Base-by-base conservation (phyloP, 2,888 invertebrate genomes). In the Amphipyra tragopoginis region DNA sequence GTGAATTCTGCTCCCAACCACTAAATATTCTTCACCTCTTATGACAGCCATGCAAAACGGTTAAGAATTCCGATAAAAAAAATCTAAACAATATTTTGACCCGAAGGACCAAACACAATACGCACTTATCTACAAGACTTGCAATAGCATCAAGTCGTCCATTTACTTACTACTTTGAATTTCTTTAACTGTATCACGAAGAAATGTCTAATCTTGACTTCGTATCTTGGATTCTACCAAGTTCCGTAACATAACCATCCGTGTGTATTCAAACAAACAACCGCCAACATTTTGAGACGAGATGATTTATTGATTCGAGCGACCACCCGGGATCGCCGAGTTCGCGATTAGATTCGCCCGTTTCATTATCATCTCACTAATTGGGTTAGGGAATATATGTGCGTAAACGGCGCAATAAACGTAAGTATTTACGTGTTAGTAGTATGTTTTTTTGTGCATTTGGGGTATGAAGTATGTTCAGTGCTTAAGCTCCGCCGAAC, bases 241-340 rank as follows among this genome's bases (percentile, higher is more conserved):
- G 59, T 66, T 47, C n/a, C n/a, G 2, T 15, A 13, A 44, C 26
- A 0, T 9, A 49, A 0, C 4, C 7, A 45, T 8, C 77, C 49
- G 73, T 77, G 57, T 77, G 77, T 77, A 68, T 34, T 29, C 5
- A 10, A 51, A 68, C 40, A 65, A 61, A 70, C 64, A 86, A 82
- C 84, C 75, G 83, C 82, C 74, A 80, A 80, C 84, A 83, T 87
- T 90, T 91, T 88, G 90, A 90, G 88, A 89, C 83, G 85, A 86
- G 88, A 91, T 93, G 93, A 93, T 93, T 92, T 91, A 93, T 93
- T 91, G 93, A 92, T 91, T 91, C 86, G 81, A 81, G 79, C 78
- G 83, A 80, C 86, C 84, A 81, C 85, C 87, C 65, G 87, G 86
- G 87, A 85, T 82, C 84, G 80, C 74, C 62, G 79, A 76, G 79